Percentiles rank a stretch among this genome's conserved stretches.
Evolutionary conservation across 23 tunicate species (phyloP).

Genomic region (Corella eumyota): DNA sequence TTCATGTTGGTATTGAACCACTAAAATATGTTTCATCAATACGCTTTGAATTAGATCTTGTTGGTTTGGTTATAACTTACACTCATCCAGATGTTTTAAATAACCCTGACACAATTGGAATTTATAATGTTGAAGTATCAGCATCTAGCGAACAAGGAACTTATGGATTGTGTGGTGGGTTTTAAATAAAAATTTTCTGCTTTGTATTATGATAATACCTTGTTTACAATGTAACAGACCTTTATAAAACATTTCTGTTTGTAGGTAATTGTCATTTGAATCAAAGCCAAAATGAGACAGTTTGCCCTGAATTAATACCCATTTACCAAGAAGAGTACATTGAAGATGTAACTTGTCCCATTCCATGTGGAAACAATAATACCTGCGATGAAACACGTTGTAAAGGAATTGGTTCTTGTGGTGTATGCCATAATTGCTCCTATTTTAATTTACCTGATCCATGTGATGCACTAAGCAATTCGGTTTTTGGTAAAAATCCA

Average conservation of each 20-base stretch:
- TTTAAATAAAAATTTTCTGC: too few relatives aligned
- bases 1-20: neutral
- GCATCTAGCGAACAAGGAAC: neutral
- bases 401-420: neutral
- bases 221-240: too few relatives aligned
- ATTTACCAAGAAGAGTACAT: neutral
- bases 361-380: slow-evolving; percentile 5
- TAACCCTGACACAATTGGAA: neutral
- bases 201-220: too few relatives aligned
- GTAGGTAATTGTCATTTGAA: slow-evolving; percentile 7
- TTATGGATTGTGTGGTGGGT: slow-evolving; percentile 9
- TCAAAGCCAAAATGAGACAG: neutral
- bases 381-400: slow-evolving; percentile 14
- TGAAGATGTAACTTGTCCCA: slow-evolving; percentile 3
- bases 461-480: neutral
- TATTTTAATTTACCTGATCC: slow-evolving; percentile 5
- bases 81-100: neutral
- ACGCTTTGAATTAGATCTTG: neutral
- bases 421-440: slow-evolving; percentile 5
- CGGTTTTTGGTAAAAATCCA: slow-evolving; percentile 1
- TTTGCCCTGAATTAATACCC: neutral
- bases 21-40: neutral
- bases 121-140: neutral
- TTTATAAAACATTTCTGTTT: neutral
- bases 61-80: slow-evolving; percentile 2